Conservation (phyloP, 2,113 vertebrate genomes). For the Cinclus mexicanus region DNA sequence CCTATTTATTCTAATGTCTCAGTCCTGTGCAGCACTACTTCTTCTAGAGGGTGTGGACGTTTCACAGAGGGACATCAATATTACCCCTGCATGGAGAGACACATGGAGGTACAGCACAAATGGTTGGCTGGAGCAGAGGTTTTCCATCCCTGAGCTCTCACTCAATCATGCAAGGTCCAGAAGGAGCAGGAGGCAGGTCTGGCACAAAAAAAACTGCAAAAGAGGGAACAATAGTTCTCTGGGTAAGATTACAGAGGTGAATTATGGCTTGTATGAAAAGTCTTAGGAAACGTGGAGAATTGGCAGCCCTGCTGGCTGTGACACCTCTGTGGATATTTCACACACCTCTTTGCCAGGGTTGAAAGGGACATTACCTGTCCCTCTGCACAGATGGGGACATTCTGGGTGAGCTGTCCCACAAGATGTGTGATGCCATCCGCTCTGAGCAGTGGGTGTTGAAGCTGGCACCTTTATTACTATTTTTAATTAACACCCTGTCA, state of each 20-base stretch:
- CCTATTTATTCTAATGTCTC: neutral
- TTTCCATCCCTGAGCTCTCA: neutral
- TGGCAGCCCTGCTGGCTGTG: neutral
- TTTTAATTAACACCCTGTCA: slow-evolving; percentile 8
- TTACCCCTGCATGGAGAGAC: neutral
- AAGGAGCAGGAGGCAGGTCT: neutral
- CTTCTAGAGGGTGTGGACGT: neutral
- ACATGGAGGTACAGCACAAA: neutral
- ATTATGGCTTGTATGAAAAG: neutral
- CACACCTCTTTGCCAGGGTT: neutral
- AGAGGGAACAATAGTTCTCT: neutral
- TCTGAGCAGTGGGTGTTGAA: neutral
- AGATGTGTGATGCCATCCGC: neutral
- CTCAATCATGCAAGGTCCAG: neutral
- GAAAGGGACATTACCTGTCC: neutral
- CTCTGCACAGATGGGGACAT: neutral
- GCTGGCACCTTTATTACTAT: neutral
- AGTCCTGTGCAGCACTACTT: neutral
- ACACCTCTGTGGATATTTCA: neutral
- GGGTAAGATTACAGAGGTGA: neutral
- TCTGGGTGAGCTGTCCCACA: neutral
- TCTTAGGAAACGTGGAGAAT: neutral
- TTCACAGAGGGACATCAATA: neutral
- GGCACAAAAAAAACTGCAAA: neutral
- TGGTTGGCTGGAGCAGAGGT: rapidly evolving